A percentile compares a stretch with the other conserved stretches of the same genome.
Conservation (phyloP, 2,113 vertebrate genomes). For the Sardina pilchardus region DNA sequence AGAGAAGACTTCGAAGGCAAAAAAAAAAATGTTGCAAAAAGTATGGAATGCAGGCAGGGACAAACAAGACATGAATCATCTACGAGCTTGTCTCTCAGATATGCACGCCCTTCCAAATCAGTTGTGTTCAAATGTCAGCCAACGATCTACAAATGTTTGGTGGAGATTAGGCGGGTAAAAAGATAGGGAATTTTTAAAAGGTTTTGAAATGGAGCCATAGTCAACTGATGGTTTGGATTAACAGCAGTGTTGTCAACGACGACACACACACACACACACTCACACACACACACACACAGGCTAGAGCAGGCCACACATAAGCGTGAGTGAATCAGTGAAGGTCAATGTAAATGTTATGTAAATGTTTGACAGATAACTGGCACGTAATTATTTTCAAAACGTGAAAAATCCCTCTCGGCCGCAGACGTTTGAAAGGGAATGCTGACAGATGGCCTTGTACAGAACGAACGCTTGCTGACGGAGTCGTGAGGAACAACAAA, state of each 20-base stretch:
- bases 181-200: background rate
- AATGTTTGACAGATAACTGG: constrained; percentile 20
- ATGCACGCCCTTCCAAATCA: background rate
- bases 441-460: constrained; percentile 12
- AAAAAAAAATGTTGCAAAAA: background rate
- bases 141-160: background rate
- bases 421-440: background rate
- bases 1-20: background rate
- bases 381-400: constrained; percentile 19
- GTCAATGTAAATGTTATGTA: constrained; percentile 19
- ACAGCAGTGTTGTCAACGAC: background rate
- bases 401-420: constrained; percentile 11
- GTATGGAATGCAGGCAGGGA: background rate
- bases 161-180: background rate
- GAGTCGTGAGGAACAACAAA: constrained; percentile 1
- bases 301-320: background rate
- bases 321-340: constrained; percentile 6
- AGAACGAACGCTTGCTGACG: background rate
- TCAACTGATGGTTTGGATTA: background rate
- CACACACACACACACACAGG: background rate
- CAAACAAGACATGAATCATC: background rate
- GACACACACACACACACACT: background rate
- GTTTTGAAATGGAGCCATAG: constrained; percentile 4
- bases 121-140: background rate
- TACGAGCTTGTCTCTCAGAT: background rate